Evolutionary conservation across 2,113 vertebrate species (phyloP).

Genomic region (Thunnus thynnus): DNA sequence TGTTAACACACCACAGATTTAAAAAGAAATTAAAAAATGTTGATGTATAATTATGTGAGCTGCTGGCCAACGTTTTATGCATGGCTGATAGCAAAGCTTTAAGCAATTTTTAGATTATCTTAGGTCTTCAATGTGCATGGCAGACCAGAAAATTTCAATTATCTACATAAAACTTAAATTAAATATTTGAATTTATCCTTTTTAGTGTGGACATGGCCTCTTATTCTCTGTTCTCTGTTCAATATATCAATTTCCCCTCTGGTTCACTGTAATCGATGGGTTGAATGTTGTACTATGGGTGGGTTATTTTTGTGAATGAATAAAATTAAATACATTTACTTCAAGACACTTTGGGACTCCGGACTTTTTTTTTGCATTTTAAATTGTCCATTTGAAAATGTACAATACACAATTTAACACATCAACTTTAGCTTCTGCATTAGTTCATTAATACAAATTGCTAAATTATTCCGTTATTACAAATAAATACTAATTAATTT

Average conservation of each 20-base stretch:
- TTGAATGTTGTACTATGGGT: constrained; percentile 37
- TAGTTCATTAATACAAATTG: background rate
- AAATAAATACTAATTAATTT: background rate
- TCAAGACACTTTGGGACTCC: background rate
- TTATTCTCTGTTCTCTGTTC: background rate
- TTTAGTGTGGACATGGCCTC: constrained; percentile 40
- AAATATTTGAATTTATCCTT: background rate
- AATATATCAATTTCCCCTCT: constrained; percentile 2
- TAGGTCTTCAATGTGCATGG: background rate
- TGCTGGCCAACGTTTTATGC: background rate
- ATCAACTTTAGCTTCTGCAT: background rate
- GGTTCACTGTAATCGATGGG: constrained; percentile 28
- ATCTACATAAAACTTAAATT: background rate
- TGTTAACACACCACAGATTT: background rate
- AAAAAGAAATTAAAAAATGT: background rate
- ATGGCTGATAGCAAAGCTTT: background rate
- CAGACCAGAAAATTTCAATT: background rate
- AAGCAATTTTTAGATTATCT: background rate
- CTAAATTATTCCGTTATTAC: background rate
- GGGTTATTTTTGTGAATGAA: constrained; percentile 37
- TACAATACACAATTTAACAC: background rate
- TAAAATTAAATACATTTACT: constrained; percentile 54
- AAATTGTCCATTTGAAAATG: constrained; percentile 3
- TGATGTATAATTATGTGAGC: background rate
- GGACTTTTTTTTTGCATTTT: constrained; percentile 8